Conservation (phyloP, 53 echinoderm and acorn worm species). For the Paelopatides confundens region DNA sequence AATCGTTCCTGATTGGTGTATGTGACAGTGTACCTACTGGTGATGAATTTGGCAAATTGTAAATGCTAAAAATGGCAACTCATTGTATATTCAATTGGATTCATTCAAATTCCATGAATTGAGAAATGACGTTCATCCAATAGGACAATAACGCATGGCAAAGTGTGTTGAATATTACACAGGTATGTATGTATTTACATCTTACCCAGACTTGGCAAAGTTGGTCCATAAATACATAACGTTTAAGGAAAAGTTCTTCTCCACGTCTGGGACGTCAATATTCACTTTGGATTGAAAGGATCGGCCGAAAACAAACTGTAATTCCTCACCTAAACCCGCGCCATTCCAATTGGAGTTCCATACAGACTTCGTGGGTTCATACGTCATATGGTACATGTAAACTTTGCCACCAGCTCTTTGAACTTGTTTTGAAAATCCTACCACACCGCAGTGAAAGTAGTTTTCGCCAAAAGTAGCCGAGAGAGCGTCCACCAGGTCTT, state of each 20-base stretch:
- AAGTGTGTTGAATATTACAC: too few relatives aligned
- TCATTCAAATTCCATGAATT: too few relatives aligned
- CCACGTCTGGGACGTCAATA: not conserved
- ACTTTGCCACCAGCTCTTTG: slow-evolving; percentile 33
- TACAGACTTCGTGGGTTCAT: slow-evolving; percentile 35
- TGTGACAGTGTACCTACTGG: too few relatives aligned
- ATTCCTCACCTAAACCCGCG: not conserved
- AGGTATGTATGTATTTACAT: too few relatives aligned
- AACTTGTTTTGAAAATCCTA: not conserved
- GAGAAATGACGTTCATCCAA: too few relatives aligned
- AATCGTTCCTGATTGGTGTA: too few relatives aligned
- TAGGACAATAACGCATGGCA: too few relatives aligned
- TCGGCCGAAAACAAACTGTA: slow-evolving; percentile 2
- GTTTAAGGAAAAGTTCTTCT: not conserved
- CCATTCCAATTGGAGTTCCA: not conserved
- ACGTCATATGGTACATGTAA: slow-evolving; percentile 70
- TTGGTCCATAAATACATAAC: not conserved
- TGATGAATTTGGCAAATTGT: too few relatives aligned
- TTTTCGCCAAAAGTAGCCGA: too few relatives aligned
- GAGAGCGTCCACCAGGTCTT: too few relatives aligned
- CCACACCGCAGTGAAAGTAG: not conserved
- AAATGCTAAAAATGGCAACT: too few relatives aligned
- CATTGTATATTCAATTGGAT: too few relatives aligned
- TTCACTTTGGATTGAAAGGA: not conserved
- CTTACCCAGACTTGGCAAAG: slow-evolving; percentile 59